These are phyloP conservation scores for Eupristina koningsbergeri DNA, from an alignment of 1,140 invertebrate genomes.

Conservation along the genomic window DNA sequence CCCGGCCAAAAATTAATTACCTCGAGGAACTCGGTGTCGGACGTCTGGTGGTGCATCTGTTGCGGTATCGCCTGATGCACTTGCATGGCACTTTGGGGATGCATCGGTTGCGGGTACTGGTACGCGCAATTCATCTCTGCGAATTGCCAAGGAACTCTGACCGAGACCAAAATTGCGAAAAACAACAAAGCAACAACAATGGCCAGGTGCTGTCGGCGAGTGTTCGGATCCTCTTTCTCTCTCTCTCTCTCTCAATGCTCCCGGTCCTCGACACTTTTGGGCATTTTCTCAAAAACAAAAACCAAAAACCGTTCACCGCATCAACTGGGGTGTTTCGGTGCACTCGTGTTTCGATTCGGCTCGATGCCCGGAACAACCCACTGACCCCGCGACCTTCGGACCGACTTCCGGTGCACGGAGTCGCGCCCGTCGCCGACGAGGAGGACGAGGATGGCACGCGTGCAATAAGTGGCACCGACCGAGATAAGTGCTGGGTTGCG, in stretches of 20 bases:
- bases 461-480: slow-evolving; percentile 10
- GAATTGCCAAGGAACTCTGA: background rate
- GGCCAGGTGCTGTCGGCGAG: background rate
- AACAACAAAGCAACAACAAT: background rate
- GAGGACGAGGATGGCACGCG: background rate
- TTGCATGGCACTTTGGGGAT: slow-evolving; percentile 68
- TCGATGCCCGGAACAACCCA: too few relatives aligned
- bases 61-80: slow-evolving; percentile 63
- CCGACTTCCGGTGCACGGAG: slow-evolving; percentile 8
- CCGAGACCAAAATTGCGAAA: background rate
- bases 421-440: background rate
- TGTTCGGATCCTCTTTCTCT: too few relatives aligned
- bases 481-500: slow-evolving; percentile 7
- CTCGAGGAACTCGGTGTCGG: slow-evolving; percentile 69
- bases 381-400: background rate
- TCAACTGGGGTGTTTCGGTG: too few relatives aligned
- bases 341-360: too few relatives aligned
- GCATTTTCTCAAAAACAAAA: background rate
- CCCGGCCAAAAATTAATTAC: slow-evolving; percentile 56
- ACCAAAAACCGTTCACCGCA: too few relatives aligned
- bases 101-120: slow-evolving; percentile 68
- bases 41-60: slow-evolving; percentile 61
- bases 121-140: slow-evolving; percentile 70
- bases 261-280: background rate
- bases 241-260: background rate